phyloP scores from a whole-genome alignment of 2,113 vertebrate species.

The Syngnathus floridae region DNA sequence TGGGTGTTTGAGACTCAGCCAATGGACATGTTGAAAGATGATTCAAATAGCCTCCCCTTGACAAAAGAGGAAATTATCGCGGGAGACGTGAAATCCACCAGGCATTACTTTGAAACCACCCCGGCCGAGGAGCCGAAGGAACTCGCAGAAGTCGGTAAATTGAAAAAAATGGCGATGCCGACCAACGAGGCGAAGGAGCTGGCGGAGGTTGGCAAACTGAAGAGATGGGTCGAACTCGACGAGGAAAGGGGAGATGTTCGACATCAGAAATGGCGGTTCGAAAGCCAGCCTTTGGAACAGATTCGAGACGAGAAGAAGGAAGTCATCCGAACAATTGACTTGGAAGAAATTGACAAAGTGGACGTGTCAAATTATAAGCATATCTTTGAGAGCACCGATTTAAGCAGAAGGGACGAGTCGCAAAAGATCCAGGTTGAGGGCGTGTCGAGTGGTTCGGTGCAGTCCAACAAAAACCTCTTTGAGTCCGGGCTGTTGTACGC shows the following conservation, averaged over 20 bases:
- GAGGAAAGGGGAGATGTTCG: constrained; percentile 84
- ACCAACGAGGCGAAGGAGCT: constrained; percentile 77
- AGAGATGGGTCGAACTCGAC: constrained; percentile 67
- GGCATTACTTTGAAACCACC: constrained; percentile 82
- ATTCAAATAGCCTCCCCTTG: constrained; percentile 57
- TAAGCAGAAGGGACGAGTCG: constrained; percentile 68
- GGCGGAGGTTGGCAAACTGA: constrained; percentile 77
- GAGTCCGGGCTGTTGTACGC: constrained; percentile 81
- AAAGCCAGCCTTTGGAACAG: constrained; percentile 82
- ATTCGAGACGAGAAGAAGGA: constrained; percentile 82
- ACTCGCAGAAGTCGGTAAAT: constrained; percentile 75
- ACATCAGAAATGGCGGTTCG: constrained; percentile 85
- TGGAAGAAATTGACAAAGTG: constrained; percentile 82
- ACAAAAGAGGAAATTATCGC: constrained; percentile 75
- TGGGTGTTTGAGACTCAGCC: constrained; percentile 87
- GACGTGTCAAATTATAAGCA: constrained; percentile 78
- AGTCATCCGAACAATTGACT: constrained; percentile 72
- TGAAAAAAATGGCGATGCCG: constrained; percentile 70
- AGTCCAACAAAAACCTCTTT: constrained; percentile 82
- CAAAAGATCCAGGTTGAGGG: constrained; percentile 82
- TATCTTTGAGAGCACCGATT: constrained; percentile 79
- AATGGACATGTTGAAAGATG: constrained; percentile 80
- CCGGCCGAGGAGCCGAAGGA: constrained; percentile 77
- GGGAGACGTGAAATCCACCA: constrained; percentile 80
- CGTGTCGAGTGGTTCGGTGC: constrained; percentile 75